These are phyloP conservation scores for Carabus problematicus DNA, from an alignment of 2,888 invertebrate genomes.

Conservation along the genomic window DNA sequence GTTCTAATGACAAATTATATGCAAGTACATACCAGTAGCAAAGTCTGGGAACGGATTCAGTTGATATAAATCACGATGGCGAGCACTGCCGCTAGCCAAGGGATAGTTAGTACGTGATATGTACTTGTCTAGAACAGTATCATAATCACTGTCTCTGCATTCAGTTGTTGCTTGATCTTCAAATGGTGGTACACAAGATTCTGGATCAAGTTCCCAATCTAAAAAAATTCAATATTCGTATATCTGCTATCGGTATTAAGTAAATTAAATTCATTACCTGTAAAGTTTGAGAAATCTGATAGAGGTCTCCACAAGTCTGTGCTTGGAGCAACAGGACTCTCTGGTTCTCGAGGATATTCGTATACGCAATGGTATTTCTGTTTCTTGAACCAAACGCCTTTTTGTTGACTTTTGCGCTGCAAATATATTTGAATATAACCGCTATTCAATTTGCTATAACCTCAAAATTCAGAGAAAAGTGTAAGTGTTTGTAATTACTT, in stretches of 20 bases:
- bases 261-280: slow-evolving; percentile 58
- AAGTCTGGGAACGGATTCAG: slow-evolving; percentile 36
- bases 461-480: background rate
- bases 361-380: slow-evolving; percentile 86
- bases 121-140: slow-evolving; percentile 27
- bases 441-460: background rate
- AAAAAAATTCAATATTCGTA: background rate
- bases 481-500: background rate
- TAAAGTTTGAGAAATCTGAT: slow-evolving; percentile 63
- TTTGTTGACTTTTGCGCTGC: slow-evolving; percentile 45
- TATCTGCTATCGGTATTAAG: too few relatives aligned
- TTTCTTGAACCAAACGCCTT: slow-evolving; percentile 77
- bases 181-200: slow-evolving; percentile 23
- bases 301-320: slow-evolving; percentile 57
- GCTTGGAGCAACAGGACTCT: slow-evolving; percentile 56
- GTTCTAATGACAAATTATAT: background rate
- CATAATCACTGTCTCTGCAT: slow-evolving; percentile 14
- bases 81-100: slow-evolving; percentile 25
- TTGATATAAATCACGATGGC: slow-evolving; percentile 37
- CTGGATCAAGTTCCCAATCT: slow-evolving; percentile 40
- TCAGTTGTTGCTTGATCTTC: slow-evolving; percentile 13
- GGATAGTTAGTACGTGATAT: slow-evolving; percentile 24
- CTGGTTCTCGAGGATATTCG: slow-evolving; percentile 80
- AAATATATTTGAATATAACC: background rate
- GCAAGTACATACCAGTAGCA: slow-evolving; percentile 18